Evolutionary conservation across 2,113 vertebrate species (phyloP).

Genomic region (Bubo blakistoni): DNA sequence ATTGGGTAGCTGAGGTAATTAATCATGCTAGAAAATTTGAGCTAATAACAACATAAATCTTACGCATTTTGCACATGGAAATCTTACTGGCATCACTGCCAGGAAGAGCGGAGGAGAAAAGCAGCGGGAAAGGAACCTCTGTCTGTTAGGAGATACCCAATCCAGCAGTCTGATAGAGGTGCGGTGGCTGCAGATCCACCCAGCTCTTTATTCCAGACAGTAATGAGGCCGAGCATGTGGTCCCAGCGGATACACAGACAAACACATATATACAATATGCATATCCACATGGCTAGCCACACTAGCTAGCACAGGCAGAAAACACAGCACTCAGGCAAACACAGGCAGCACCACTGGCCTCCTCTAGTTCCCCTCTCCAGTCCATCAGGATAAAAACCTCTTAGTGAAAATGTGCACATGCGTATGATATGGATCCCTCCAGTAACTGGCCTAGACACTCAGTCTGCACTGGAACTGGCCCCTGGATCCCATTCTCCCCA

Average conservation of each 20-base stretch:
- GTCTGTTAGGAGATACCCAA: not conserved
- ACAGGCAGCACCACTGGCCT: not conserved
- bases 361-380: not conserved
- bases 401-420: not conserved
- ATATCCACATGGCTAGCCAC: not conserved
- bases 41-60: not conserved
- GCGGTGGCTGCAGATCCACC: not conserved
- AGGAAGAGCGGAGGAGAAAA: not conserved
- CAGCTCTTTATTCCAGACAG: not conserved
- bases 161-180: not conserved
- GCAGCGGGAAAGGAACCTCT: accelerated
- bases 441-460: not conserved
- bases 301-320: not conserved
- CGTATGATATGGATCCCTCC: accelerated
- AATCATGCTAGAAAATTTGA: not conserved
- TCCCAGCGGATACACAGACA: not conserved
- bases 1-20: not conserved
- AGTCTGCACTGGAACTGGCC: not conserved
- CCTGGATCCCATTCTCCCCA: not conserved
- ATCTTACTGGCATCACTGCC: not conserved
- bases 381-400: not conserved
- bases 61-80: not conserved
- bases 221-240: not conserved
- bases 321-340: not conserved
- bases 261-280: accelerated